Conservation (phyloP, 2,113 vertebrate genomes). For the Lutjanus erythropterus region DNA sequence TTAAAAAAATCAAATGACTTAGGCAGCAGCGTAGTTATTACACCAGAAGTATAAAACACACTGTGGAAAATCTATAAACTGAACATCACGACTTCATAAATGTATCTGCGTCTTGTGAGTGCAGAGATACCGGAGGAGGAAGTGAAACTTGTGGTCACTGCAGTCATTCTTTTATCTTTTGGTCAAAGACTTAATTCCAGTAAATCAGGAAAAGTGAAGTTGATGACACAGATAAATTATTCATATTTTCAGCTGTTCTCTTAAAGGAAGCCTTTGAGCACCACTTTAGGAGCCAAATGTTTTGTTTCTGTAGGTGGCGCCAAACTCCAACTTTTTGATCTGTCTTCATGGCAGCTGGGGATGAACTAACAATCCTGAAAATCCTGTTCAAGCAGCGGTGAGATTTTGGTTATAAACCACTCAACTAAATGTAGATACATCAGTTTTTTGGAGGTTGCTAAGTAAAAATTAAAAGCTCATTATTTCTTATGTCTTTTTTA, state of each 20-base stretch:
- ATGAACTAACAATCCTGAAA: background rate
- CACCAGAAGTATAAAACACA: background rate
- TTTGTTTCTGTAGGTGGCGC: conserved; percentile 31
- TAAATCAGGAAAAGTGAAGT: background rate
- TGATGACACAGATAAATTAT: background rate
- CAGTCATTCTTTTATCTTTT: background rate
- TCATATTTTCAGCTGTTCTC: background rate
- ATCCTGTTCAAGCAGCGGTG: background rate
- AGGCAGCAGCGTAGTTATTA: background rate
- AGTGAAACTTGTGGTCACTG: conserved; percentile 9
- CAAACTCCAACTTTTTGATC: conserved; percentile 24
- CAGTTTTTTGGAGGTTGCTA: background rate
- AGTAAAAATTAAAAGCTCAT: background rate
- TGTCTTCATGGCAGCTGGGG: background rate
- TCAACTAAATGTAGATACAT: background rate
- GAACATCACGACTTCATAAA: background rate
- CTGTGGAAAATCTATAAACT: background rate
- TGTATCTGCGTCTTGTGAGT: background rate
- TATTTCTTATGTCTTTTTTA: background rate
- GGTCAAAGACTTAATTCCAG: background rate
- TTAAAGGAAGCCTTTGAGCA: background rate
- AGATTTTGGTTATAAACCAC: background rate
- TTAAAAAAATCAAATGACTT: background rate
- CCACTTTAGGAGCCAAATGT: no score
- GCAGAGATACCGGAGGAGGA: background rate